Evolutionary conservation across 2,113 vertebrate genomes (phyloP), one percentile per base, ranked within the genome.

Genomic region (Oncorhynchus tshawytscha): DNA sequence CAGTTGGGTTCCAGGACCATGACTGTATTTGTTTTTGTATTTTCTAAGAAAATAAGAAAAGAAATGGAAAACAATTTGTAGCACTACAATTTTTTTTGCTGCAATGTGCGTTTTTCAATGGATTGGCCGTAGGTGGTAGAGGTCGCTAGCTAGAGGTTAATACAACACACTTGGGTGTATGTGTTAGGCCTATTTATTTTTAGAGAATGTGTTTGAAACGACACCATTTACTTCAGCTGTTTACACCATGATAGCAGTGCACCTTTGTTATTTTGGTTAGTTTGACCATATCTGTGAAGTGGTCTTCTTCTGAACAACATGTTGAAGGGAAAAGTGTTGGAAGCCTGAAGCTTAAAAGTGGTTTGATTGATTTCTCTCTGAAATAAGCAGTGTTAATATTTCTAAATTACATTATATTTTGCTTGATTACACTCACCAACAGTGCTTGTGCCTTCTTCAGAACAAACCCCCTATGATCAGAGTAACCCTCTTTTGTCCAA

Each of bases 361-460:
- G 39, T 71, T 72, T 78, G 62, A 45, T 39, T 7, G 29, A 60
- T 45, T 48, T 71, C 29, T 45, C 9, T 51, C 78, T 77, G 74
- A 88, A 85, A 85, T 74, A 81, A 84, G 83, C 90, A 91, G 88
- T 90, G 90, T 91, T 89, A 76, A 86, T 76, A 70, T 74, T 80
- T 70, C 54, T 72, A 48, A 71, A 60, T 66, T 25, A 70, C 27
- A 11, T 20, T 67, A 65, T 34, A 11, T 74, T 79, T 73, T 70
- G 71, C 74, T 88, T 81, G 76, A 81, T 87, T 90, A 83, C 88
- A 80, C 81, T 90, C 84, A 88, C 83, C 79, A 80, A 79, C 81
- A 86, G 90, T 77, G 85, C 84, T 82, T 84, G 93, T 94, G 93
- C 93, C 93, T 93, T 93, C 88, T 76, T 82, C 80, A 81, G 88